Conservation (phyloP, 2,797 vertebrate genomes). For the Eleutherodactylus coqui region DNA sequence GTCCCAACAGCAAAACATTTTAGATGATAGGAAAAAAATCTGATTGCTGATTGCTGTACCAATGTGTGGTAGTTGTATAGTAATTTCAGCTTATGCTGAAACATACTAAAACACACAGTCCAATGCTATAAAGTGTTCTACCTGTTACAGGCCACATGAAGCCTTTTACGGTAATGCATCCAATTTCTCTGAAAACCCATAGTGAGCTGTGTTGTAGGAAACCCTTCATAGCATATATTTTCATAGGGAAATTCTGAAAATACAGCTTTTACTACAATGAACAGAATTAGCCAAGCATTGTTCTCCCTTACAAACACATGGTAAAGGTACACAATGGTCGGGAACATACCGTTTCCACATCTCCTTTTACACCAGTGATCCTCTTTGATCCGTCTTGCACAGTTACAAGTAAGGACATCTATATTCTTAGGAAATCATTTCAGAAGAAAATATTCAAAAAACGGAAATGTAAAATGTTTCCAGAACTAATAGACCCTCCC, state of each 20-base stretch:
- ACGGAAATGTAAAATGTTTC: too few species aligned
- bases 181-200: neutral
- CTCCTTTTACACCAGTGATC: neutral
- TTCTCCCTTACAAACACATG: conserved; percentile 25
- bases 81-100: too few species aligned
- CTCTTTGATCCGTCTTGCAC: neutral
- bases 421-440: neutral
- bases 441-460: too few species aligned
- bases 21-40: neutral
- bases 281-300: neutral
- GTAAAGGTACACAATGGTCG: conserved; percentile 48
- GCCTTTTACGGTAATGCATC: neutral
- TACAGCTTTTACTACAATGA: neutral
- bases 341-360: conserved; percentile 22
- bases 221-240: neutral
- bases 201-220: neutral
- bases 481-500: too few species aligned
- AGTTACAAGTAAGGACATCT: neutral
- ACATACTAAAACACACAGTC: neutral
- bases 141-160: neutral
- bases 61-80: neutral
- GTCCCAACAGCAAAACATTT: neutral
- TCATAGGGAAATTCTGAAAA: neutral
- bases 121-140: neutral
- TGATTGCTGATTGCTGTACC: neutral